phyloP scores from a whole-genome alignment of 2,888 invertebrate species.

The Noctua comes region DNA sequence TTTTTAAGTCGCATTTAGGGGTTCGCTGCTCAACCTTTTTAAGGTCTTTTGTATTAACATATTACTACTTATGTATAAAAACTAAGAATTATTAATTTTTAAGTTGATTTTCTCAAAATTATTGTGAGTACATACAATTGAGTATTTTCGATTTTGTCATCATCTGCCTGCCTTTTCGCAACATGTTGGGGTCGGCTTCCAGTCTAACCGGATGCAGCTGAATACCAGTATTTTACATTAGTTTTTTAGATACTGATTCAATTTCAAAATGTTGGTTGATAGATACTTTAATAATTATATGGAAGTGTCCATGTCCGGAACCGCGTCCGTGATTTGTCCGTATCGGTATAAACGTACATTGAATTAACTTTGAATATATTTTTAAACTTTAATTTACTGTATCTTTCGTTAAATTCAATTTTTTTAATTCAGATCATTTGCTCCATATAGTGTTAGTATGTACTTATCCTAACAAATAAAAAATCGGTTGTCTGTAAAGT shows the following conservation, averaged over 20 bases:
- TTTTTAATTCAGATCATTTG: too few relatives aligned
- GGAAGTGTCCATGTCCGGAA: neutral
- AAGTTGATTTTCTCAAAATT: conserved; percentile 47
- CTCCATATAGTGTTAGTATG: too few relatives aligned
- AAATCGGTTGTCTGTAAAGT: too few relatives aligned
- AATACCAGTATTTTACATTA: neutral
- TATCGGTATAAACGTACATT: neutral
- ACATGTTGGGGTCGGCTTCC: neutral
- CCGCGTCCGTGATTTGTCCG: neutral
- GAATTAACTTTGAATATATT: neutral
- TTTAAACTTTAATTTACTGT: neutral
- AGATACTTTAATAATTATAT: neutral
- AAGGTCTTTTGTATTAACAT: conserved; percentile 13
- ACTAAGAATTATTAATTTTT: conserved; percentile 51
- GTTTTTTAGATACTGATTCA: neutral
- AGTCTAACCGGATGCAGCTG: neutral
- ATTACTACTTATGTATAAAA: conserved; percentile 19
- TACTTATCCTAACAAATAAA: too few relatives aligned
- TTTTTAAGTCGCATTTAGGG: conserved; percentile 7
- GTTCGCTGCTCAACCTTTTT: neutral
- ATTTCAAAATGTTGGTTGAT: neutral
- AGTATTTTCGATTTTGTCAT: conserved; percentile 11
- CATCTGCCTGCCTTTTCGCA: neutral
- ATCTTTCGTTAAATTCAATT: too few relatives aligned
- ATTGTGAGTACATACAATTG: conserved; percentile 44